Evolutionary conservation across 2,888 invertebrate species (phyloP), one percentile per base, ranked within the genome.

Genomic region (Scelioninae gen. 1): DNA sequence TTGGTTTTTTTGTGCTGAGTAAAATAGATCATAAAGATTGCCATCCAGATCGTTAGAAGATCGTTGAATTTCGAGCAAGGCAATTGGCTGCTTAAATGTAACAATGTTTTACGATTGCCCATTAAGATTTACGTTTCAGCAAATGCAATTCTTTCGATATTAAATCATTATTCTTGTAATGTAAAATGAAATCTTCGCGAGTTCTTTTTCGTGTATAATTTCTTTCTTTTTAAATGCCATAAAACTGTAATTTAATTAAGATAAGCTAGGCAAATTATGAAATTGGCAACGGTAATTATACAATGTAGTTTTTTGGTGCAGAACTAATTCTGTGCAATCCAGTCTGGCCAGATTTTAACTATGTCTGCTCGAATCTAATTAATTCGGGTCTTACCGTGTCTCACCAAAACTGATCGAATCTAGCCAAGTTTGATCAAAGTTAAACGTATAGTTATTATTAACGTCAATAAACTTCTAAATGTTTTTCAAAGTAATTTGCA

Each of bases 401-500:
- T 43, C 62, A 13, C 72, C 75, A 38, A 65, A 75, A 75, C 15
- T 75, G 65, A 75, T 75, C 56, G 65, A 75, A 75, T 75, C 51
- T 40, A 56, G 5, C 75, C 40, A 58, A 75, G 58, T 75, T 75
- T 66, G 75, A 75, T 58, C 75, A 66, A 75, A 75, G 45, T 68
- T 53, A 47, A 69, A 58, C 45, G 5, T 55, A 43, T 40, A 45
- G 23, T 69, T 56, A 47, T 47, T 34, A 69, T 69, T 40, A 49
- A 45, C 23, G 31, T 15, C 40, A 11, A 45, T 68, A 32, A 43
- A 55, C 53, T 55, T 68, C 8, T 16, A 40, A 11, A 23, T 23
- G n/a, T 34, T 55, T 23, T 58, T 58, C 10, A 16, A 38, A 58
- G 8, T 32, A 16, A 16, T 55, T 13, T 34, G 11, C 11, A 23